Evolutionary conservation across 2,797 vertebrate genomes (phyloP), one percentile per base, ranked within the genome.

Genomic region (Podargus strigoides): DNA sequence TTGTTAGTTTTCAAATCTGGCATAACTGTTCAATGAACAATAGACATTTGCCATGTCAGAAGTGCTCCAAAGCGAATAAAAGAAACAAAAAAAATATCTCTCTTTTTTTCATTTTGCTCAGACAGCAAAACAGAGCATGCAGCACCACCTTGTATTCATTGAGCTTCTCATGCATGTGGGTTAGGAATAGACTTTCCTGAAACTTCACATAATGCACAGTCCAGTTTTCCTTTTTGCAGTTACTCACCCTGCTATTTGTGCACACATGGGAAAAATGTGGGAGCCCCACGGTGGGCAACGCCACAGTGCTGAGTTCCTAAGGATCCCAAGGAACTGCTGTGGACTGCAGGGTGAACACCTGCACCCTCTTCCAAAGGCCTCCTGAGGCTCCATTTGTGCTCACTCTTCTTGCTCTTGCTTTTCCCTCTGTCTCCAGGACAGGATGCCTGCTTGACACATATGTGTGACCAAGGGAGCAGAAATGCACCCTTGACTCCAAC

Each of bases 401-500:
- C 24, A 4, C 17, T 53, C 15, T 42, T 66, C 34, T 60, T 63
- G 12, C 68, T 90, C 46, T 39, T 14, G 9, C 27, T 49, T 49
- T 21, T 44, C 32, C n/a, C 4, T 0, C 30, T 55, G 30, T 14
- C 26, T 32, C 17, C 0, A 2, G 36, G 15, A 53, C 41, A 55
- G 17, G 12, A 36, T 17, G 22, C 37, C 55, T 1, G 0, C 37
- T 46, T 77, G 55, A 56, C 30, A 4, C 0, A 0, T 27, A 8
- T 22, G 11, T 53, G 37, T 50, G 32, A 62, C 17, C 30, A 41
- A 23, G 37, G 39, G 8, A 64, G 44, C 28, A 79, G 60, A 58
- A 62, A 42, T 24, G 10, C 7, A 23, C 16, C 19, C 15, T 59
- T 36, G 36, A n/a, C 44, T 28, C 50, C 50, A 44, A 68, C 16